phyloP scores from a whole-genome alignment of 2,797 vertebrate genomes.

The Scyliorhinus canicula region DNA sequence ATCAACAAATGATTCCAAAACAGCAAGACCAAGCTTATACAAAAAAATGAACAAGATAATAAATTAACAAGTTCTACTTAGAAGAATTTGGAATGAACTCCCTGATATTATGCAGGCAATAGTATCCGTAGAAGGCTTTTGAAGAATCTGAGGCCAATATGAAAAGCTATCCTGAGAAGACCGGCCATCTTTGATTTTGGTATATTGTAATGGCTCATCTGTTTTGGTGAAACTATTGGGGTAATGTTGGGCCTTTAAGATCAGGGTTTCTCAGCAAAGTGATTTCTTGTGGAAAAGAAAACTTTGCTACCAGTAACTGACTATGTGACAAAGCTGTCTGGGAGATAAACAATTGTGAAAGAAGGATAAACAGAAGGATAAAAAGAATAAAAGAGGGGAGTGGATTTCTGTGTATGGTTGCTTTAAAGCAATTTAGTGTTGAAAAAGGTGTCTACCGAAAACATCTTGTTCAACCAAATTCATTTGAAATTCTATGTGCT shows the following conservation, averaged over 20 bases:
- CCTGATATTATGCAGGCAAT: neutral
- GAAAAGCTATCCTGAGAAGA: neutral
- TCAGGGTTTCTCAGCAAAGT: neutral
- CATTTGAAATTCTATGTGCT: neutral
- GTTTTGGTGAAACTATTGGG: neutral
- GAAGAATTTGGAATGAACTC: neutral
- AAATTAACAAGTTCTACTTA: neutral
- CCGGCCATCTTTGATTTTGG: neutral
- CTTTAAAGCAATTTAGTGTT: neutral
- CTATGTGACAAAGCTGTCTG: neutral
- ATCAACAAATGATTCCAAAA: neutral
- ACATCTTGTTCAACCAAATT: neutral
- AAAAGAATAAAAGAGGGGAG: neutral
- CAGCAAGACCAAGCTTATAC: neutral
- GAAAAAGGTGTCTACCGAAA: neutral
- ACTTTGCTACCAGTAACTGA: neutral
- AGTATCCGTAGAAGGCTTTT: neutral
- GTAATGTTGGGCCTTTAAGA: neutral
- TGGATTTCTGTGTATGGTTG: neutral
- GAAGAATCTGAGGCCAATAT: neutral
- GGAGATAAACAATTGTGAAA: neutral
- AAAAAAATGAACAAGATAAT: neutral
- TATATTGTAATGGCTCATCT: neutral
- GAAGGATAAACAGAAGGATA: neutral
- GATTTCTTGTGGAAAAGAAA: neutral